Base-by-base conservation (phyloP, 2,113 vertebrate genomes). In the Gavialis gangeticus region DNA sequence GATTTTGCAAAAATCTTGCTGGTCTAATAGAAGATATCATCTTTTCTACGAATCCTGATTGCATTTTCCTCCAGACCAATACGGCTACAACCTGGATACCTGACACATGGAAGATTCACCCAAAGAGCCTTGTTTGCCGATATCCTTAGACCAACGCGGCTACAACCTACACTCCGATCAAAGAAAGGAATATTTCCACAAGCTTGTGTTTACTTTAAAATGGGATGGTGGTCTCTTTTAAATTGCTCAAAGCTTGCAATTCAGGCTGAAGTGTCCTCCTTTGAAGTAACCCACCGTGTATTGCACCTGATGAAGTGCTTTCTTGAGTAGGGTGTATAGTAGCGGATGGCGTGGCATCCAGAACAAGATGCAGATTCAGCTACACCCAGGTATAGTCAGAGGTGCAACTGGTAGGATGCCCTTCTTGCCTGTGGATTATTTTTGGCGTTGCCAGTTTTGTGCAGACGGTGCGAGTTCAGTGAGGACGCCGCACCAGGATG, bases 241-340 rank as follows among this genome's bases (percentile, higher is more conserved):
- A 89, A 91, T 58, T 73, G 82, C 75, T 71, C 63, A 67, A 25
- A 12, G 58, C 60, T 64, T 88, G 81, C 75, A 59, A 79, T 92
- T 95, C 90, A 95, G 37, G 54, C 60, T 95, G 34, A 28, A 82
- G 69, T 84, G 16, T 37, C 11, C 27, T 84, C 82, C 75, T 96
- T 91, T 91, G 59, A 89, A 97, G 66, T 6, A 1, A 37, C 80
- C 55, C 60, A 5, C n/a, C 64, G 67, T 64, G 56, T 89, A 79
- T 77, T 78, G 19, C 75, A 83, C 67, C 46, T 79, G 75, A 85
- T 82, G 12, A 60, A 27, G 75, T 56, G 55, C 57, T 94, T 77
- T 87, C 71, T 64, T 78, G 90, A 92, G 84, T 81, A 82, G 89
- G 54, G 6, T 24, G 82, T 91, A 93, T 87, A 90, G 46, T 66